phyloP scores from a whole-genome alignment of 2,888 invertebrate species.

The Idaea dimidiata region DNA sequence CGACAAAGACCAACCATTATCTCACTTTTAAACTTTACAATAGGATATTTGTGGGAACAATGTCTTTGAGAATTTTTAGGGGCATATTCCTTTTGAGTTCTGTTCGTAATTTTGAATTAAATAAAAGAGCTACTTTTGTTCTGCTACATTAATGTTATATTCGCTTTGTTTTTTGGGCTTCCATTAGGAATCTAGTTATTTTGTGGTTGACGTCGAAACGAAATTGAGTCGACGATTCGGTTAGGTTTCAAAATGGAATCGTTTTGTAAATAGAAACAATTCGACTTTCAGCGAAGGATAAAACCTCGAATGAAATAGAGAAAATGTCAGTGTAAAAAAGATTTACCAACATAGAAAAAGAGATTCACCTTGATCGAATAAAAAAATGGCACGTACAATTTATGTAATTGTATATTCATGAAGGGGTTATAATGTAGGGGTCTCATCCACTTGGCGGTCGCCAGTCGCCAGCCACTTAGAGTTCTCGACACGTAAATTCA shows the following conservation, averaged over 20 bases:
- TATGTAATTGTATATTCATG: constrained; percentile 5
- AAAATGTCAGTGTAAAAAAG: not conserved
- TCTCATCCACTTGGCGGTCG: constrained; percentile 12
- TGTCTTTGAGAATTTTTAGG: constrained; percentile 17
- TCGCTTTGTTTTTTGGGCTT: not conserved
- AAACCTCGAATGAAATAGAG: not conserved
- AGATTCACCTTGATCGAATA: constrained; percentile 3
- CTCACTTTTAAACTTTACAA: constrained; percentile 25
- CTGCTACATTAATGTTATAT: not conserved
- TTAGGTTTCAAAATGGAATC: not conserved
- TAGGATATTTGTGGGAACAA: constrained; percentile 18
- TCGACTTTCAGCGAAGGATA: not conserved
- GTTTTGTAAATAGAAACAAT: not conserved
- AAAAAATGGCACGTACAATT: constrained; percentile 1
- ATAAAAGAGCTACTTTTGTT: not conserved
- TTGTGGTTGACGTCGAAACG: not conserved
- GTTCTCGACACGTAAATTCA: constrained; percentile 31
- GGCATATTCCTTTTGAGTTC: constrained; percentile 10
- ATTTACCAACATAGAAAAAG: not conserved
- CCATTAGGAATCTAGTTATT: not conserved
- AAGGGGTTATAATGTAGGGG: not conserved
- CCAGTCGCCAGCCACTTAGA: constrained; percentile 22
- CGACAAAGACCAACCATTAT: constrained; percentile 25
- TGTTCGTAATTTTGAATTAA: not conserved
- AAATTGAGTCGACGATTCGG: not conserved